Evolutionary conservation across 2,113 vertebrate genomes (phyloP).

Genomic region (Percopsis transmontana): DNA sequence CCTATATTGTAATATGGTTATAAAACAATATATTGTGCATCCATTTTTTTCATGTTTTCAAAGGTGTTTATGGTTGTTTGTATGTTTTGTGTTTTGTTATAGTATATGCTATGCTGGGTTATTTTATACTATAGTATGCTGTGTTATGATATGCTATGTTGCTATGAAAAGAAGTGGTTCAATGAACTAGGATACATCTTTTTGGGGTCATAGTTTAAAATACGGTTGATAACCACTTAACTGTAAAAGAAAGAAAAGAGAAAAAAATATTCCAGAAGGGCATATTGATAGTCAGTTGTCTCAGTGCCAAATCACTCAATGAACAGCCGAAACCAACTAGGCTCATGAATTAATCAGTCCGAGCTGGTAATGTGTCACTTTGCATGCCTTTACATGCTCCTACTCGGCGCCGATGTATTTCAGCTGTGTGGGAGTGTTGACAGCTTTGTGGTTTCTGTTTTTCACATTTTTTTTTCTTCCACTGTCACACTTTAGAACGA

Average conservation of each 20-base stretch:
- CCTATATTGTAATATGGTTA: too few species aligned
- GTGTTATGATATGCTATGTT: too few species aligned
- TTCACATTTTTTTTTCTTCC: conserved; percentile 1
- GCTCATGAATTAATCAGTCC: conserved; percentile 32
- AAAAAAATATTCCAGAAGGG: conserved; percentile 10
- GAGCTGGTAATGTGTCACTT: conserved; percentile 26
- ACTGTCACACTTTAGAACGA: too few species aligned
- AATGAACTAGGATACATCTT: too few species aligned
- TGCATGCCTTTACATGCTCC: conserved; percentile 22
- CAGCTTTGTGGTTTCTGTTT: conserved; percentile 5
- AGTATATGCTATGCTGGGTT: too few species aligned
- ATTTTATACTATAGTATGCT: too few species aligned
- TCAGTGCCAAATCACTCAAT: conserved; percentile 23
- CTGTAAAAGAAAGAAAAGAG: not conserved
- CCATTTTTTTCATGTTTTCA: too few species aligned
- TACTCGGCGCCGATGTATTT: not conserved
- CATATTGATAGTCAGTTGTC: not conserved
- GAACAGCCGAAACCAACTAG: conserved; percentile 8
- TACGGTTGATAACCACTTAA: not conserved
- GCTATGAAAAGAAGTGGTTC: too few species aligned
- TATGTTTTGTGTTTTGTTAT: too few species aligned
- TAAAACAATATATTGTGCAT: too few species aligned
- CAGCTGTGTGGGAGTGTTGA: conserved; percentile 11
- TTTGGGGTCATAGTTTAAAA: too few species aligned
- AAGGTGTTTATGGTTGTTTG: too few species aligned